phyloP scores from a whole-genome alignment of 2,113 vertebrate genomes.

The Ramphastos sulfuratus region DNA sequence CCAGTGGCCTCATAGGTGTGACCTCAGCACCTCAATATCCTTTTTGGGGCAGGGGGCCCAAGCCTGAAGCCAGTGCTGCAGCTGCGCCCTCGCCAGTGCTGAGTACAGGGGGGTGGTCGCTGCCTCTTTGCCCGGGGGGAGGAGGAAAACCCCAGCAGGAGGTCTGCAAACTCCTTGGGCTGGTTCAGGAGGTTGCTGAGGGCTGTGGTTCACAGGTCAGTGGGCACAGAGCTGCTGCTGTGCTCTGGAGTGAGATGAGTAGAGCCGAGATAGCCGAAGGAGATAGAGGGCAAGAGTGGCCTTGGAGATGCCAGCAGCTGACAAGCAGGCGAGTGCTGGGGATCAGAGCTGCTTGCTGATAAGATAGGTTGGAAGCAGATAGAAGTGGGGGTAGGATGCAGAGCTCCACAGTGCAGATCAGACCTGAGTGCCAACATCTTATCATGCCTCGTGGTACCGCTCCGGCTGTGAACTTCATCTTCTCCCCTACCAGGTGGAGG shows the following conservation, averaged over 20 bases:
- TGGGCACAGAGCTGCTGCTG: background rate
- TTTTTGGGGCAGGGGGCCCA: too few species aligned
- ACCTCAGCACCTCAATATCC: too few species aligned
- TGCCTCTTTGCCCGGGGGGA: background rate
- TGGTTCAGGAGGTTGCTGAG: background rate
- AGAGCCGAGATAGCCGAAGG: background rate
- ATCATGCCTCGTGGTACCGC: fast-evolving
- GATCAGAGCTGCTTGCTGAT: background rate
- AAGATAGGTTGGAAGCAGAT: background rate
- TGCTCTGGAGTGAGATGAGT: background rate
- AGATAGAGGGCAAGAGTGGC: background rate
- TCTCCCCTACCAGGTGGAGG: background rate
- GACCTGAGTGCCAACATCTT: background rate
- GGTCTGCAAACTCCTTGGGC: background rate
- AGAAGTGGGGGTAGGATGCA: background rate
- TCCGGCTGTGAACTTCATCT: background rate
- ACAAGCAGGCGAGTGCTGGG: background rate
- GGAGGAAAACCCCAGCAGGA: fast-evolving
- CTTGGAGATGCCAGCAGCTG: background rate
- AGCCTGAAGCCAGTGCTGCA: too few species aligned
- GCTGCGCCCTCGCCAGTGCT: background rate
- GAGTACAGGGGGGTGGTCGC: background rate
- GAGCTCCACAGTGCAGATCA: background rate
- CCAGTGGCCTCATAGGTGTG: too few species aligned
- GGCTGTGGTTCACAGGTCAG: background rate